Conservation (phyloP, 2,113 vertebrate species). For the Tapirus terrestris region DNA sequence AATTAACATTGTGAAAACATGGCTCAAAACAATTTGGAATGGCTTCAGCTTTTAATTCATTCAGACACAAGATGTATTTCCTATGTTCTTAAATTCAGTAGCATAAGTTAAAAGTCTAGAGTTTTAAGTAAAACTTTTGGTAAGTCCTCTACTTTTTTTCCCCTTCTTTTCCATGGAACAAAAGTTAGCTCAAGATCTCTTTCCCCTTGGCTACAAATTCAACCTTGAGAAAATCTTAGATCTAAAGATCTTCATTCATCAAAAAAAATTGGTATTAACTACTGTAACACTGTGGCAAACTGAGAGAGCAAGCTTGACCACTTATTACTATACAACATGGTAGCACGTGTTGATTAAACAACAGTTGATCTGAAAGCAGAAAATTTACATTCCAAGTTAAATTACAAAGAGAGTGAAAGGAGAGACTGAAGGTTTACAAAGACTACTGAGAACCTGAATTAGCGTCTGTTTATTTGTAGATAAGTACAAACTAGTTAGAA, state of each 20-base stretch:
- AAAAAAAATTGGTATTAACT: background rate
- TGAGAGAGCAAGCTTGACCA: background rate
- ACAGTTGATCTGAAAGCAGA: background rate
- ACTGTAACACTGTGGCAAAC: background rate
- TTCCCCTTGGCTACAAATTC: background rate
- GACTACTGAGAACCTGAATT: background rate
- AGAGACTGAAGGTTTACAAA: background rate
- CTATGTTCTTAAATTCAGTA: conserved; percentile 42
- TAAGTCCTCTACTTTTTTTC: background rate
- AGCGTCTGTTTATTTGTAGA: background rate
- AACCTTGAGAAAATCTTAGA: background rate
- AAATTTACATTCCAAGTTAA: background rate
- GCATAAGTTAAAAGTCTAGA: conserved; percentile 46
- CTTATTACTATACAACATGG: background rate
- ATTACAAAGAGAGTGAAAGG: background rate
- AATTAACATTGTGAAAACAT: conserved; percentile 70
- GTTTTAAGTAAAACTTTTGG: conserved; percentile 46
- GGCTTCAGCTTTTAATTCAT: conserved; percentile 72
- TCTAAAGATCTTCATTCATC: background rate
- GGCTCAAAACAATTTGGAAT: conserved; percentile 69
- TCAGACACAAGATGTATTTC: conserved; percentile 60
- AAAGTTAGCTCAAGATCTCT: background rate
- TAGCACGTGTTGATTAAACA: background rate
- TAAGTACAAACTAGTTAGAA: background rate
- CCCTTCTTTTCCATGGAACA: background rate